Conservation (phyloP, 1,140 invertebrate species). For the Littorina saxatilis region DNA sequence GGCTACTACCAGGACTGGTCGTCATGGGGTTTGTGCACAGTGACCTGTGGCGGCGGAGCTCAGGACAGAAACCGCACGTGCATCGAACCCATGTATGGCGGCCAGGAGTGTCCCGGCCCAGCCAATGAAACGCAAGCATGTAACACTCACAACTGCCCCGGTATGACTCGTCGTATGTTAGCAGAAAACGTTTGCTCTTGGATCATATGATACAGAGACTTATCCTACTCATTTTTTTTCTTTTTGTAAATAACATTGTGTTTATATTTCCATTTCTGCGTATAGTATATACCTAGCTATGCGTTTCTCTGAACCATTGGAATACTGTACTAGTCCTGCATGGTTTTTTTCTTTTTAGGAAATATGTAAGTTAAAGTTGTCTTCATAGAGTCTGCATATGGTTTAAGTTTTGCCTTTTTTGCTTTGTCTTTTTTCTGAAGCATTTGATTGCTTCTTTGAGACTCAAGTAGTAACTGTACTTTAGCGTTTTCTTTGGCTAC, state of each 20-base stretch:
- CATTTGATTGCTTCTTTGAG: too few species aligned
- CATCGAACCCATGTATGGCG: conserved; percentile 52
- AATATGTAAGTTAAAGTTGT: too few species aligned
- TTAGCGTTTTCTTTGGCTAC: too few species aligned
- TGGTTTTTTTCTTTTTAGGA: too few species aligned
- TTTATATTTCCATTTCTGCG: too few species aligned
- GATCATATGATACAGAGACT: not conserved
- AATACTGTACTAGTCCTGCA: too few species aligned
- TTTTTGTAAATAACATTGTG: too few species aligned
- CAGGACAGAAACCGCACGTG: conserved; percentile 79
- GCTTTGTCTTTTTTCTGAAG: too few species aligned
- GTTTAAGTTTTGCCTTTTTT: too few species aligned
- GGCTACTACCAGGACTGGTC: conserved; percentile 74
- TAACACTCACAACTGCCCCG: conserved; percentile 54
- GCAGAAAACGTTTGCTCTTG: not conserved
- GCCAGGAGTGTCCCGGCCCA: conserved; percentile 52
- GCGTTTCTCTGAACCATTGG: not conserved
- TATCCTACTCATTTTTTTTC: too few species aligned
- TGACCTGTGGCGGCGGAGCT: conserved; percentile 91
- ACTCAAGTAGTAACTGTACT: too few species aligned
- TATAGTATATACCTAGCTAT: not conserved
- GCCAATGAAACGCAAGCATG: conserved; percentile 48
- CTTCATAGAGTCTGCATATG: too few species aligned
- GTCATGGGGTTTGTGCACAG: conserved; percentile 91
- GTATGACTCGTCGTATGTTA: conserved; percentile 40